Percentiles rank a stretch among this genome's conserved stretches.
These are phyloP conservation scores for Leptinotarsa peninsularis DNA, from an alignment of 2,888 invertebrate genomes.

Conservation along the genomic window DNA sequence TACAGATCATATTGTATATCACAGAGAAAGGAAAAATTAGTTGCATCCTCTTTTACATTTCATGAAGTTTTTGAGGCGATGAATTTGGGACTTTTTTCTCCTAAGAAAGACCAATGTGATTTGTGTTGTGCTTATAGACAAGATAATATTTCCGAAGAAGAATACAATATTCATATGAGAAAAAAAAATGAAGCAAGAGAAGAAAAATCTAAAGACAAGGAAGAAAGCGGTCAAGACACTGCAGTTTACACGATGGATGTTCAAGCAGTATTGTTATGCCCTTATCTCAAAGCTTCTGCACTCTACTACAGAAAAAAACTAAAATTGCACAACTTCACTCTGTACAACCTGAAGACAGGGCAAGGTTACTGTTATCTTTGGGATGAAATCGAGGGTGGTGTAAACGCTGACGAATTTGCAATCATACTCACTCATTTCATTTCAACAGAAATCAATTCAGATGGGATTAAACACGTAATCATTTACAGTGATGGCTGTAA, in stretches of 20 bases:
- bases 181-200: constrained; percentile 36
- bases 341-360: constrained; percentile 33
- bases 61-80: constrained; percentile 8
- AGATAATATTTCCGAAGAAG: constrained; percentile 27
- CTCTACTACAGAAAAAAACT: constrained; percentile 43
- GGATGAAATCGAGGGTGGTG: constrained; percentile 38
- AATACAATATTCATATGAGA: constrained; percentile 30
- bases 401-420: constrained; percentile 37
- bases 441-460: constrained; percentile 16
- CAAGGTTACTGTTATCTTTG: constrained; percentile 42
- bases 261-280: constrained; percentile 37
- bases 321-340: constrained; percentile 39
- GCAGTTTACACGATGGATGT: constrained; percentile 38
- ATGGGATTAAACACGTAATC: constrained; percentile 20
- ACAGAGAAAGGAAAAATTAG: constrained; percentile 8
- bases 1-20: background rate
- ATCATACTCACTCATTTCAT: constrained; percentile 1
- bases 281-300: constrained; percentile 31
- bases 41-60: constrained; percentile 10
- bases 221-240: constrained; percentile 10
- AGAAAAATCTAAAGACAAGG: constrained; percentile 35
- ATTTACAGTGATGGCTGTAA: constrained; percentile 30
- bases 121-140: constrained; percentile 8
- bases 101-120: constrained; percentile 12
- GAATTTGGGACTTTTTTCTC: background rate